Evolutionary conservation across 2,888 invertebrate species (phyloP), one percentile per base, ranked within the genome.

Genomic region (Sinodicranocentrus sp.): DNA sequence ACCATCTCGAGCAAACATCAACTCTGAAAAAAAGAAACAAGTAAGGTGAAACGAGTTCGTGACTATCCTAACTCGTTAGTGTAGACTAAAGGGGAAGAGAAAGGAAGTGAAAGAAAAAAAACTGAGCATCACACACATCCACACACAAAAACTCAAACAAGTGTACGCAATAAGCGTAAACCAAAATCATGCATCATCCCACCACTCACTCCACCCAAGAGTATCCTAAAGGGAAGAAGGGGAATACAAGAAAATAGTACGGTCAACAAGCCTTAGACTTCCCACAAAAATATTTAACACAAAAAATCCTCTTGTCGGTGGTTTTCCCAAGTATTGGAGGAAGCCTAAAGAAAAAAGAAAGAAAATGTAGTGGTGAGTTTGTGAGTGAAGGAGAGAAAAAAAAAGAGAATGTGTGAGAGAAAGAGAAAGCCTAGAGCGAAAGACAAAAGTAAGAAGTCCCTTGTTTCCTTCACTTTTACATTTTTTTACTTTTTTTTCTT

Each of bases 11-110:
- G 28, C 54, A 57, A 73, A 59, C 44, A 68, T 26, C 82, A 73
- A 82, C 28, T 73, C 75, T 70, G 70, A 76, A 82, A 75, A 43
- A 48, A 82, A 10, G 17, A 57, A 21, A 43, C 25, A 25, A 17
- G 39, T 19, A 67, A 73, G 82, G 82, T 82, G 67, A 82, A 73
- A 73, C 82, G 63, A 72, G 82, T 82, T 82, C 82, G 82, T 82
- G 82, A 82, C 82, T 82, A 82, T 59, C 75, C 70, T 82, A 75
- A 82, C 82, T 82, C 82, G 82, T 82, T 82, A 82, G 82, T 75
- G 75, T 57, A 65, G 26, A n/a, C 10, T n/a, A n/a, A n/a, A 67
- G 17, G 65, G 19, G 33, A 54, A 23, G 26, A 23, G 25, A 21
- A 39, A 57, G 44, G 33, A 10, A 70, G 52, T 28, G 39, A 80